These are phyloP conservation scores for Antheraea pernyi DNA, from an alignment of 1,140 invertebrate species.

Conservation along the genomic window DNA sequence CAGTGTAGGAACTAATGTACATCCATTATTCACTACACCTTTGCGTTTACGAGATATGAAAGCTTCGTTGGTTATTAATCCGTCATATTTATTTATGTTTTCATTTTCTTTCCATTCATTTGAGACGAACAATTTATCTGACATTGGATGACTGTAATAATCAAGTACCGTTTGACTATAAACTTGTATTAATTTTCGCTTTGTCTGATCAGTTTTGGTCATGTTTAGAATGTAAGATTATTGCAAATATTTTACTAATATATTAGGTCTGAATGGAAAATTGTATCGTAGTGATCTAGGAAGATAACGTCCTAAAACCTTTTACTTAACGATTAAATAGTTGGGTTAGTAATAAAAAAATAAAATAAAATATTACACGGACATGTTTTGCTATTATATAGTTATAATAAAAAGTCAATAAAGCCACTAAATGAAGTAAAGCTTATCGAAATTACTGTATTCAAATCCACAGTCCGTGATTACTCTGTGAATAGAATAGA, in stretches of 20 bases:
- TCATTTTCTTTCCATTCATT: background rate
- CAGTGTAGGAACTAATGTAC: background rate
- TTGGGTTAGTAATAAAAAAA: too few species aligned
- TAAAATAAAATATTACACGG: too few species aligned
- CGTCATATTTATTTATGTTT: background rate
- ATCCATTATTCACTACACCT: background rate
- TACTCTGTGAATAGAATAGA: conserved; percentile 6
- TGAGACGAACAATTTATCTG: background rate
- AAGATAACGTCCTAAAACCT: too few species aligned
- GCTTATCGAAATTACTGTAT: background rate
- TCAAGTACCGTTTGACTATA: background rate
- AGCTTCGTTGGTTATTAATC: background rate
- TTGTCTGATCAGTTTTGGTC: too few species aligned
- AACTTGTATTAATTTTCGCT: background rate
- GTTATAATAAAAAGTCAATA: background rate
- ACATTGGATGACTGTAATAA: background rate
- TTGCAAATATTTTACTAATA: too few species aligned
- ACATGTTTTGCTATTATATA: too few species aligned
- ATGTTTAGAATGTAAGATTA: too few species aligned
- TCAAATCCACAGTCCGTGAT: conserved; percentile 1
- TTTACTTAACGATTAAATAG: too few species aligned
- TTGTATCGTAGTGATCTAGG: too few species aligned
- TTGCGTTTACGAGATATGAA: background rate
- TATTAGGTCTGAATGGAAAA: too few species aligned
- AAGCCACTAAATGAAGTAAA: background rate